Conservation (phyloP, 2,888 invertebrate species). For the Lapara coniferarum region DNA sequence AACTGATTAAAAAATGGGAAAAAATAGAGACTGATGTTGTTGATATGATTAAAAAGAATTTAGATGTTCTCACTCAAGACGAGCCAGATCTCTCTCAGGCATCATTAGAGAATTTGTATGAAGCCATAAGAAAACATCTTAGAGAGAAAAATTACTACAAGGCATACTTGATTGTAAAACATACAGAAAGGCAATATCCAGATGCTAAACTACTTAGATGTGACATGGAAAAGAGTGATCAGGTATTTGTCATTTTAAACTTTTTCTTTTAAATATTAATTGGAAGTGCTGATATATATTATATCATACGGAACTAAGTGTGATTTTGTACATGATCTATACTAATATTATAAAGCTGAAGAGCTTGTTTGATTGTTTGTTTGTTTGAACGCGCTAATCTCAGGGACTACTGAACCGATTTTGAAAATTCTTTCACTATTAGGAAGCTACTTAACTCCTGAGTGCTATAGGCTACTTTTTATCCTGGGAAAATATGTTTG, state of each 20-base stretch:
- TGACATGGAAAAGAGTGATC: slow-evolving; percentile 77
- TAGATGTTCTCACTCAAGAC: slow-evolving; percentile 74
- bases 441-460: no score
- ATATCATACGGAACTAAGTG: no score
- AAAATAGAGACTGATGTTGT: slow-evolving; percentile 79
- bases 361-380: no score
- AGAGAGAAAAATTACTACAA: slow-evolving; percentile 78
- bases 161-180: slow-evolving; percentile 77
- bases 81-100: slow-evolving; percentile 75
- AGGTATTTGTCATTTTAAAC: slow-evolving; percentile 53
- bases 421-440: no score
- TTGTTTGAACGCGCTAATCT: no score
- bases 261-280: neutral
- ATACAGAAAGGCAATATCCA: slow-evolving; percentile 75
- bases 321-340: no score
- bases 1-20: slow-evolving; percentile 78
- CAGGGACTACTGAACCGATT: no score
- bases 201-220: slow-evolving; percentile 75
- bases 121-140: slow-evolving; percentile 71
- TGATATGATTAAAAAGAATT: slow-evolving; percentile 74
- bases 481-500: no score
- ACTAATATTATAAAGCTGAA: no score
- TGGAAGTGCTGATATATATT: neutral
- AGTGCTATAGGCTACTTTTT: no score
- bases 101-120: slow-evolving; percentile 71